These are phyloP conservation scores for Coremacera marginata DNA, from an alignment of 2,888 invertebrate genomes.

Conservation along the genomic window DNA sequence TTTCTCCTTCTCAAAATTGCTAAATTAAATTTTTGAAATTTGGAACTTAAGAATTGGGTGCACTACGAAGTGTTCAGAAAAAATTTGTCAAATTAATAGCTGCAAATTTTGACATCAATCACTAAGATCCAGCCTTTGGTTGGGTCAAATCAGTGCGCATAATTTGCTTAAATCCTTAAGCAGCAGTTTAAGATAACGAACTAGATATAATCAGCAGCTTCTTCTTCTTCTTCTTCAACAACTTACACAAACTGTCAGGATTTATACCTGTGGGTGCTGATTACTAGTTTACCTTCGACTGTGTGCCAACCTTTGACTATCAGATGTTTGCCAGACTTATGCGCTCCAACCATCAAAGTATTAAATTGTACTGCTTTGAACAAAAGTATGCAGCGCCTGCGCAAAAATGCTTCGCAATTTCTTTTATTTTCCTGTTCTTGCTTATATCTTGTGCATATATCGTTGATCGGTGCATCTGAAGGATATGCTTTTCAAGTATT, in stretches of 20 bases:
- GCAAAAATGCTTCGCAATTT: neutral
- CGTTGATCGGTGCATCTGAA: conserved; percentile 7
- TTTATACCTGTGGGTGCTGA: conserved; percentile 5
- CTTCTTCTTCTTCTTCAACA: neutral
- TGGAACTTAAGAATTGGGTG: neutral
- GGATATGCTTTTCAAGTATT: neutral
- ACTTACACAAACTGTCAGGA: neutral
- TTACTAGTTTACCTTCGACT: too few species aligned
- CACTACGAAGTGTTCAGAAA: too few species aligned
- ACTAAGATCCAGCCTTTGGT: neutral
- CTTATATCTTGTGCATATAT: neutral
- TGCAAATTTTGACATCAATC: too few species aligned
- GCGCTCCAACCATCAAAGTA: neutral
- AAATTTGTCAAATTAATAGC: neutral
- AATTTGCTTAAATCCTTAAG: neutral
- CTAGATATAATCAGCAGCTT: neutral
- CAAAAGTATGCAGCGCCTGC: neutral
- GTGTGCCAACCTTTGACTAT: neutral
- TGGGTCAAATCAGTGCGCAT: neutral
- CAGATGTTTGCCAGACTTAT: neutral
- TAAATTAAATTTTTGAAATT: too few species aligned
- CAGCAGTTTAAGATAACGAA: neutral
- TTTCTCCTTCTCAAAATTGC: too few species aligned
- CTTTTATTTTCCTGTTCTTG: neutral
- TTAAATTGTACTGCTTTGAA: neutral